These are phyloP conservation scores for Lucilia sericata DNA, from an alignment of 1,140 invertebrate genomes.

Conservation along the genomic window DNA sequence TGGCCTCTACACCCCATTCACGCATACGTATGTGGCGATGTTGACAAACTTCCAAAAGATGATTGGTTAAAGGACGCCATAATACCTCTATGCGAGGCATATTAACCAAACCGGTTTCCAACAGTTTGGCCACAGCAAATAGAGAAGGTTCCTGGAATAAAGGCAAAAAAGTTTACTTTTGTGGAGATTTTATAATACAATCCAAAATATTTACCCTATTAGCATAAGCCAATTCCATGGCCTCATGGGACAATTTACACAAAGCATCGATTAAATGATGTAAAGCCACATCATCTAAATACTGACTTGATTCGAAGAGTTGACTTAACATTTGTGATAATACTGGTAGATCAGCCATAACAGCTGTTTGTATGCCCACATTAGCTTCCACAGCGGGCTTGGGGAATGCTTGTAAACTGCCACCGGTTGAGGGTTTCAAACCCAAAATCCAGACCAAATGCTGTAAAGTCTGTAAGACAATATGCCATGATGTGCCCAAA, in stretches of 20 bases:
- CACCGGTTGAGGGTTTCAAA: conserved; percentile 92
- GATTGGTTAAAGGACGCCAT: conserved; percentile 96
- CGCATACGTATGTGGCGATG: conserved; percentile 95
- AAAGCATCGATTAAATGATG: conserved; percentile 97
- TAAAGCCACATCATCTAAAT: conserved; percentile 93
- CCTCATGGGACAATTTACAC: conserved; percentile 95
- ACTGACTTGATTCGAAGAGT: conserved; percentile 94
- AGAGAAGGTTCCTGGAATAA: conserved; percentile 87
- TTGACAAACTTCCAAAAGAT: conserved; percentile 94
- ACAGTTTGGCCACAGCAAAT: conserved; percentile 96
- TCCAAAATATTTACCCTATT: conserved; percentile 77
- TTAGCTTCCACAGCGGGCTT: conserved; percentile 81
- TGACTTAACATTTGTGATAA: conserved; percentile 92
- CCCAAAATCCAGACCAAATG: conserved; percentile 99
- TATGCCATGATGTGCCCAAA: conserved; percentile 93
- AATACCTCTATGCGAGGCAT: conserved; percentile 92
- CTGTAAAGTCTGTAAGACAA: conserved; percentile 94
- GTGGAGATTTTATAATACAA: background rate
- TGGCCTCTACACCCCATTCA: conserved; percentile 97
- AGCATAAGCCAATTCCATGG: conserved; percentile 96
- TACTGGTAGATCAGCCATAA: conserved; percentile 95
- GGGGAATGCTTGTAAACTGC: conserved; percentile 77
- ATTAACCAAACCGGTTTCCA: conserved; percentile 97
- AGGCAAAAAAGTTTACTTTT: conserved; percentile 48
- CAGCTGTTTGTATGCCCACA: conserved; percentile 94